Evolutionary conservation across 2,888 invertebrate species (phyloP), one percentile per base, ranked within the genome.

Genomic region (Orgyia antiqua): DNA sequence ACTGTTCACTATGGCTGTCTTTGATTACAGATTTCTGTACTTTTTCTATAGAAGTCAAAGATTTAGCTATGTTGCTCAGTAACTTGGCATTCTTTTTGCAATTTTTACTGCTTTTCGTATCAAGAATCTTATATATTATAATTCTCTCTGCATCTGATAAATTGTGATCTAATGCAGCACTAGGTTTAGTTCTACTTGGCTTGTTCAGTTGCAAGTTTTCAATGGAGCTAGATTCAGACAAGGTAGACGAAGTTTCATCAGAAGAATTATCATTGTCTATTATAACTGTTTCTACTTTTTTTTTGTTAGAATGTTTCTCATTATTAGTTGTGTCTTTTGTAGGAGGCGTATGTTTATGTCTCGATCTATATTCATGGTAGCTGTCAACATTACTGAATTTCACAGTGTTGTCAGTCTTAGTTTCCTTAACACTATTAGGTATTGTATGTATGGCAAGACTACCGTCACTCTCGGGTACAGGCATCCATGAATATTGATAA

Each of bases 401-500:
- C 0, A 84, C 83, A 21, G 59, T 58, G 31, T 75, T 78, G n/a
- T 59, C 64, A 10, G 57, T 39, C 36, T 71, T 77, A 0, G 58
- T 56, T 25, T 63, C 68, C 26, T 60, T 68, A 1, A 65, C 39
- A 10, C 58, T 53, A 5, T 66, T 75, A 1, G 82, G 76, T 45
- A 84, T 72, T 1, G 78, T 69, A 39, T 84, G 86, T 7, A 82
- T 63, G 6, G 73, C 75, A 1, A 82, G 62, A 29, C 63, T 74
- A 1, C 60, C 58, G 29, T 83, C 82, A 26, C 71, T 58, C n/a
- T 84, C 84, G 0, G 84, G 86, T 1, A 83, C 77, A 3, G 84
- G 84, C 78, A 84, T 75, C 84, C 84, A 86, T 5, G 84, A 80
- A 39, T 84, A 86, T 42, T 79, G 68, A 24, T 74, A 68, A 36